Conservation (phyloP, 2,888 invertebrate species). For the Mythimna impura region DNA sequence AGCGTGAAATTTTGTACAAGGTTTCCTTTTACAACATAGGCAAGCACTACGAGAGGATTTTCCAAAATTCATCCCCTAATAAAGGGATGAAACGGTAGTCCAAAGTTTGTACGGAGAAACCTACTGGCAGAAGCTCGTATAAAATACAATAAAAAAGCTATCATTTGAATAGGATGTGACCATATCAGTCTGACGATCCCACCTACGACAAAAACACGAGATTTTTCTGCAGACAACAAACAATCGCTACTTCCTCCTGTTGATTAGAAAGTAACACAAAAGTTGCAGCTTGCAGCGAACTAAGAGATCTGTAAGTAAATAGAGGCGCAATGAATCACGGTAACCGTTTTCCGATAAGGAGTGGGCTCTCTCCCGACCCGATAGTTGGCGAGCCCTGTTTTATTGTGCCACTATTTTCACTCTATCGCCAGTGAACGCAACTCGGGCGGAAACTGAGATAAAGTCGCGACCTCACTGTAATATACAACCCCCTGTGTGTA, state of each 20-base stretch:
- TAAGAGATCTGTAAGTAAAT: conserved; percentile 80
- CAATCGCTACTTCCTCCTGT: conserved; percentile 20
- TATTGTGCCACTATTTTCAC: conserved; percentile 88
- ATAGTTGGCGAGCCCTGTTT: conserved; percentile 84
- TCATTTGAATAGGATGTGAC: conserved; percentile 5
- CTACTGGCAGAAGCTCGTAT: too few species aligned
- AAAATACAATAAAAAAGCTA: not conserved
- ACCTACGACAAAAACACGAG: not conserved
- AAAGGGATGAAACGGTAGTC: too few species aligned
- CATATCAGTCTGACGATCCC: not conserved
- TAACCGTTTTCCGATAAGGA: conserved; percentile 82
- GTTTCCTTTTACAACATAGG: too few species aligned
- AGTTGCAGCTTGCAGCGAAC: conserved; percentile 69
- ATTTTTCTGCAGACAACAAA: conserved; percentile 6
- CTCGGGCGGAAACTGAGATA: conserved; percentile 88
- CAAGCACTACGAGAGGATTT: too few species aligned
- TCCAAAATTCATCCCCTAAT: too few species aligned
- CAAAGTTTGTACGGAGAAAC: too few species aligned
- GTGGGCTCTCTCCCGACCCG: conserved; percentile 72
- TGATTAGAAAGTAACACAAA: conserved; percentile 47
- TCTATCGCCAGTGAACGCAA: conserved; percentile 85
- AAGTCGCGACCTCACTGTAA: conserved; percentile 85
- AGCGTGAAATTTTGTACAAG: too few species aligned
- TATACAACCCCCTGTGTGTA: conserved; percentile 78
- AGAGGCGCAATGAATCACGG: conserved; percentile 85